Base-by-base conservation (phyloP, 1,140 invertebrate species). In the Macrocentrus cingulum region DNA sequence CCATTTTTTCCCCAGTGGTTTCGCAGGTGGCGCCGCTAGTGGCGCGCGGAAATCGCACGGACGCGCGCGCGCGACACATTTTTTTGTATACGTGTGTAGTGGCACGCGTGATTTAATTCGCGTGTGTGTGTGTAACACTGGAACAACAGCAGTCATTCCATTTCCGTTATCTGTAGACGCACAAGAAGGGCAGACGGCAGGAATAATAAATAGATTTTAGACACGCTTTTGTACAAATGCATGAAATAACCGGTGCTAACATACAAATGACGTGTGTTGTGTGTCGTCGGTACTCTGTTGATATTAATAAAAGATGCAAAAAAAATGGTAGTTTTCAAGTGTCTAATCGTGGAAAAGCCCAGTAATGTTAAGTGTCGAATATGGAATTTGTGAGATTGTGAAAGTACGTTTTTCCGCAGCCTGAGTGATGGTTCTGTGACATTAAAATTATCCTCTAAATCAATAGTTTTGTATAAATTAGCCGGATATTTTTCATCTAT, bases 101-200 rank as follows among this genome's bases (percentile, higher is more conserved):
- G 48, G 23, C 3, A 34, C 5, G 8, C 25, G 22, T 15, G 48
- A 29, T 15, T 23, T 11, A 2, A 13, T 25, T 13, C 8, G 9
- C 25, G 4, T 29, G 53, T 15, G 46, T 1, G 49, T 34, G 54
- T 61, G 59, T 55, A 57, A 41, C 59, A 59, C 60, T 62, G 56
- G 16, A 34, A 50, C 60, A 61, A 50, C 60, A 61, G 48, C 60
- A 50, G 60, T 61, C 60, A 62, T 56, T 62, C 62, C 66, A 64
- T 64, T 68, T 68, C 66, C 64, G 66, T 68, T 68, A 66, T 64
- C 62, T 66, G 57, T 60, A 61, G 60, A 68, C 65, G 67, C 65
- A 66, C 65, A 68, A 68, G 65, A 64, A 66, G 61, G 57, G 60
- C 59, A 64, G 57, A 61, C 51, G 61, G 61, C 52, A 36, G 48